Evolutionary conservation across 2,113 vertebrate species (phyloP).

Genomic region (Elachura formosa): DNA sequence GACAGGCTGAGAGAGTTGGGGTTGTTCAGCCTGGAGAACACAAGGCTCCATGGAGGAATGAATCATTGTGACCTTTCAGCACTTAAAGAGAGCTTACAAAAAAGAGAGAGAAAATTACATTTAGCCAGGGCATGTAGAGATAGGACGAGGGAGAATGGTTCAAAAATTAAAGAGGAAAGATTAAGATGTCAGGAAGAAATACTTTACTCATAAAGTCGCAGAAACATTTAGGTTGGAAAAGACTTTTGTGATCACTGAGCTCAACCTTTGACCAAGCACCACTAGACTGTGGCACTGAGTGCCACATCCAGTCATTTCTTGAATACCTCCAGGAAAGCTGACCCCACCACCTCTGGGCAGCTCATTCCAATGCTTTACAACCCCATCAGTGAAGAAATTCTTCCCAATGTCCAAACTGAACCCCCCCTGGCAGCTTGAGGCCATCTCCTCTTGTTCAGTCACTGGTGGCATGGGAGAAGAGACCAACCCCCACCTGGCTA

Average conservation of each 20-base stretch:
- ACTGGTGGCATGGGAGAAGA: neutral
- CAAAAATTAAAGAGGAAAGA: neutral
- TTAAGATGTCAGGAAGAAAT: neutral
- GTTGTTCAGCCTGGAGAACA: neutral
- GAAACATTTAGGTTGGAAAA: neutral
- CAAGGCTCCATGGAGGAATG: neutral
- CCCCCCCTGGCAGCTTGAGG: neutral
- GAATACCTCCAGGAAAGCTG: neutral
- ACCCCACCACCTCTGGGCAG: neutral
- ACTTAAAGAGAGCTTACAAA: neutral
- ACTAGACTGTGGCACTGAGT: neutral
- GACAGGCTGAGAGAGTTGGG: neutral
- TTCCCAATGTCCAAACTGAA: neutral
- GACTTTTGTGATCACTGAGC: neutral
- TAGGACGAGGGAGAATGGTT: neutral
- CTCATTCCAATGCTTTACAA: neutral
- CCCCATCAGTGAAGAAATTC: neutral
- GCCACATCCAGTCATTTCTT: neutral
- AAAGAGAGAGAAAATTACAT: neutral
- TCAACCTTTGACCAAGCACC: neutral
- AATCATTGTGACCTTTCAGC: neutral
- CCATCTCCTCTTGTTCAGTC: neutral
- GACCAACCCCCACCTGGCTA: no score
- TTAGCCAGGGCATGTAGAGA: neutral
- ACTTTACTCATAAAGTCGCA: fast-evolving